Evolutionary conservation across 1,140 invertebrate species (phyloP).

Genomic region (Procambarus clarkii): DNA sequence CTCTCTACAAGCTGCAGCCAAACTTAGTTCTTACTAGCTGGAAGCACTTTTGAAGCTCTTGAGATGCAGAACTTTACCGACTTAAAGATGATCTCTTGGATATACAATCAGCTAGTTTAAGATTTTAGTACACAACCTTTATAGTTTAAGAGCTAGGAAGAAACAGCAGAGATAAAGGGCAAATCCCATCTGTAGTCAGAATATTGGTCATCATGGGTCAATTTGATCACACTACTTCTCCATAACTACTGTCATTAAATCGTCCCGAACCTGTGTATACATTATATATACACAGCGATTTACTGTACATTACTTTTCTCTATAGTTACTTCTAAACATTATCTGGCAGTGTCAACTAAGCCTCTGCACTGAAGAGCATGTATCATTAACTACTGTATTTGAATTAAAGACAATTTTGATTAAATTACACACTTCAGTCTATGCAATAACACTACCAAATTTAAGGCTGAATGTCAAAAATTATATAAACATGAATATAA

Average conservation of each 20-base stretch:
- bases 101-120: neutral
- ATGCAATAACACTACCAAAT: neutral
- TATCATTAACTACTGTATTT: neutral
- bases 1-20: too few species aligned
- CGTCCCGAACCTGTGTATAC: neutral
- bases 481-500: neutral
- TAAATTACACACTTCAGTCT: neutral
- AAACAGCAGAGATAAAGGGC: neutral
- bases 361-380: neutral
- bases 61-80: too few species aligned
- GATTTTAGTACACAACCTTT: neutral
- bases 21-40: too few species aligned
- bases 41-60: too few species aligned
- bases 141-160: neutral
- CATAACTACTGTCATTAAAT: neutral
- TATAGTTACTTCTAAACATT: neutral
- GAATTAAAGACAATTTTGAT: neutral
- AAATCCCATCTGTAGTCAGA: neutral
- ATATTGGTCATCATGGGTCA: neutral
- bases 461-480: neutral
- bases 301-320: neutral
- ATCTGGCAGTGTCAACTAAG: neutral
- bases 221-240: neutral
- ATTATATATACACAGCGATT: neutral
- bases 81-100: too few species aligned